Conservation (phyloP, 2,888 invertebrate genomes). For the Rotaria socialis region DNA sequence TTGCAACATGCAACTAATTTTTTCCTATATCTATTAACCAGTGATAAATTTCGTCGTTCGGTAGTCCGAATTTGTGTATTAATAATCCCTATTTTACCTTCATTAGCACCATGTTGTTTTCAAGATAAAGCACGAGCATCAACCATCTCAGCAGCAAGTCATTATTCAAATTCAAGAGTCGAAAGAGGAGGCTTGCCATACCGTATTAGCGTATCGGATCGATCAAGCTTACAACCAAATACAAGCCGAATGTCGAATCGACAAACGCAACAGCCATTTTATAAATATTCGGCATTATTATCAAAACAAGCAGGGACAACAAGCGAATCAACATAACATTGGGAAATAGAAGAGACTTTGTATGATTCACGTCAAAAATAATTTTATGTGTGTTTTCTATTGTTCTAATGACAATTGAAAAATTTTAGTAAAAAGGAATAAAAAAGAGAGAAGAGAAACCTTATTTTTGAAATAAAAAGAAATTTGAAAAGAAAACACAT, state of each 20-base stretch:
- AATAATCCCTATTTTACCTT: not conserved
- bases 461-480: not conserved
- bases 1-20: slow-evolving; percentile 29
- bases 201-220: not conserved
- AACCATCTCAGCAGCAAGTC: not conserved
- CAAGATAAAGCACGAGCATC: not conserved
- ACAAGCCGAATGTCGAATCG: not conserved
- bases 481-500: not conserved
- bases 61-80: not conserved
- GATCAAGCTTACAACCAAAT: not conserved
- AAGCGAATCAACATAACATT: not conserved
- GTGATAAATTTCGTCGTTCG: slow-evolving; percentile 17
- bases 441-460: not conserved
- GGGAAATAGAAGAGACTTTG: not conserved
- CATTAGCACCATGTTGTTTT: not conserved
- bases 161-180: not conserved
- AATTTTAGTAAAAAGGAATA: not conserved
- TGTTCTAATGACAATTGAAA: not conserved
- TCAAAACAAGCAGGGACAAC: not conserved
- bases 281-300: not conserved
- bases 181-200: not conserved
- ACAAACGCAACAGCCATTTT: not conserved
- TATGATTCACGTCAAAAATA: not conserved
- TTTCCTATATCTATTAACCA: slow-evolving; percentile 22
- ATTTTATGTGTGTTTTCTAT: not conserved